Conservation (phyloP, 2,113 vertebrate genomes). For the Fulmarus glacialis region DNA sequence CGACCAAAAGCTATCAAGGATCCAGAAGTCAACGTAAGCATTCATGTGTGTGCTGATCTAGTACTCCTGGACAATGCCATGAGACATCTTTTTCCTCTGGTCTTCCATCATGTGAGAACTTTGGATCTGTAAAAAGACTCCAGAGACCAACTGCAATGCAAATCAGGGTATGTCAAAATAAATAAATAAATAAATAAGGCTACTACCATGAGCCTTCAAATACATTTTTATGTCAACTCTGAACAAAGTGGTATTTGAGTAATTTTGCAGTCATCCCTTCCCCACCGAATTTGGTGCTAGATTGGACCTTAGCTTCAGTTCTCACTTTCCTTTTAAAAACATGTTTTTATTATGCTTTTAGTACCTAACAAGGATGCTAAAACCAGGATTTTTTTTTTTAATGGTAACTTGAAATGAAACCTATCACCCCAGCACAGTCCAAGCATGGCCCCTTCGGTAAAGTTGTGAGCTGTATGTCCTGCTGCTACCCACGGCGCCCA, state of each 20-base stretch:
- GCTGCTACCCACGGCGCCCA: rapidly evolving
- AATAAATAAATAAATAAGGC: background rate
- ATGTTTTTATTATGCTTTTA: background rate
- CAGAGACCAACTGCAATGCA: background rate
- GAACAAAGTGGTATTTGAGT: background rate
- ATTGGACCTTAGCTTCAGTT: background rate
- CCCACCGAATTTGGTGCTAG: background rate
- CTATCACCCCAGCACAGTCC: background rate
- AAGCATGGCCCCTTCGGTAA: background rate
- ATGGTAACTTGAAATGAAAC: background rate
- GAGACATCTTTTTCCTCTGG: background rate
- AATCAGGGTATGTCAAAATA: background rate
- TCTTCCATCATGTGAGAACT: background rate
- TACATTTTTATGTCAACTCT: background rate
- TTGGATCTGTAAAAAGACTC: background rate
- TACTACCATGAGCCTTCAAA: background rate
- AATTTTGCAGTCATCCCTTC: background rate
- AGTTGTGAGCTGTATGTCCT: background rate
- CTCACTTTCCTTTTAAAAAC: background rate
- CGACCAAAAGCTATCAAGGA: background rate
- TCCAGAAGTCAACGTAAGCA: background rate
- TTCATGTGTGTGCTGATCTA: background rate
- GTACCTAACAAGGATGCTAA: background rate
- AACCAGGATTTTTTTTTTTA: background rate
- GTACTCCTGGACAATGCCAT: background rate